Evolutionary conservation across 2,888 invertebrate genomes (phyloP).

Genomic region (Cinara cedri): DNA sequence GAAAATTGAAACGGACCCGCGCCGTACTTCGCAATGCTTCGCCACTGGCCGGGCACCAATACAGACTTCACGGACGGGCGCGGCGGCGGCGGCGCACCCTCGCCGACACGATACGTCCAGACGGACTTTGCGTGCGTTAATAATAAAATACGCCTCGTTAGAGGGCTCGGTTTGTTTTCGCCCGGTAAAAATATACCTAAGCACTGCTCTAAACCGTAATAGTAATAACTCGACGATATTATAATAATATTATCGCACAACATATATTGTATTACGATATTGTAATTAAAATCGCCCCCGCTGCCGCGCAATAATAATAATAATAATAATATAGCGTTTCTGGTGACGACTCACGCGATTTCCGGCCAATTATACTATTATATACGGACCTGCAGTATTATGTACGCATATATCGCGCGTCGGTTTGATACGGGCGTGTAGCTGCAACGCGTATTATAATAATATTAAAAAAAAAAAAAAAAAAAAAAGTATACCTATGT

Average conservation of each 20-base stretch:
- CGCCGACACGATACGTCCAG: neutral
- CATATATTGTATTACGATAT: neutral
- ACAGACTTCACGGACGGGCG: neutral
- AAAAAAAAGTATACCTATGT: too few species aligned
- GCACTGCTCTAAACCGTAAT: too few species aligned
- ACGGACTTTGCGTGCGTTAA: conserved; percentile 35
- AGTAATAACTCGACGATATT: neutral
- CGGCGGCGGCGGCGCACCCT: neutral
- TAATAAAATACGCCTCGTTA: too few species aligned
- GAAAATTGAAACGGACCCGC: too few species aligned
- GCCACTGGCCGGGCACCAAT: too few species aligned
- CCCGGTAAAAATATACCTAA: too few species aligned
- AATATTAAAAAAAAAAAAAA: too few species aligned
- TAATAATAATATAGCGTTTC: conserved; percentile 11
- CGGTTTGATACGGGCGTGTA: too few species aligned
- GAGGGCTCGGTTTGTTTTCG: too few species aligned
- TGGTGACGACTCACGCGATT: conserved; percentile 35
- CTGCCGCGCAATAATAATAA: neutral
- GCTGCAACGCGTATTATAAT: neutral
- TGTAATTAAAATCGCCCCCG: neutral
- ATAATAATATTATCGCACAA: too few species aligned
- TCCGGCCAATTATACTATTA: neutral
- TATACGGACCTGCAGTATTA: neutral
- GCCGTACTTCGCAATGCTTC: too few species aligned
- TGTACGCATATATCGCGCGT: too few species aligned